Conservation (phyloP, 1,140 invertebrate species). For the Phymastichus coffea region DNA sequence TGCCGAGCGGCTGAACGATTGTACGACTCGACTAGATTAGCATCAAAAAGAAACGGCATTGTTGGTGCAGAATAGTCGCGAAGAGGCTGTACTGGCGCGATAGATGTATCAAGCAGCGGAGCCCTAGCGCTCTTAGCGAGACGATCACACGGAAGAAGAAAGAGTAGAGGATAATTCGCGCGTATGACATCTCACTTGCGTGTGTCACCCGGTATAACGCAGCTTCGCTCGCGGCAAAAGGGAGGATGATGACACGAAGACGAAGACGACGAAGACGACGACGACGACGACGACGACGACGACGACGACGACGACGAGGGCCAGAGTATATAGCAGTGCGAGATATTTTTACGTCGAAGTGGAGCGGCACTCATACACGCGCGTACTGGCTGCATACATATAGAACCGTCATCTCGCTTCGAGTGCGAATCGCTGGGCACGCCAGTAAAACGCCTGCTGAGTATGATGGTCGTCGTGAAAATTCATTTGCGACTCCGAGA, state of each 20-base stretch:
- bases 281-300: no score
- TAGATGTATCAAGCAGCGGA: no score
- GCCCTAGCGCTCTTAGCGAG: no score
- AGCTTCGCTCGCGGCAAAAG: conserved; percentile 1
- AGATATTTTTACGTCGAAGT: conserved; percentile 47
- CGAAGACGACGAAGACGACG: no score
- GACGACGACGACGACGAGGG: no score
- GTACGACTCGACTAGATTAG: no score
- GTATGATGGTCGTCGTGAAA: not conserved
- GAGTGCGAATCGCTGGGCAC: conserved; percentile 30
- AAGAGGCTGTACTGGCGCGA: no score
- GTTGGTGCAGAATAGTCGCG: no score
- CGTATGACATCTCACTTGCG: conserved; percentile 17
- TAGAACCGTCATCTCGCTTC: conserved; percentile 6
- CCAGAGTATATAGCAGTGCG: no score
- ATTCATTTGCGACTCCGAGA: not conserved
- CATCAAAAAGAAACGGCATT: no score
- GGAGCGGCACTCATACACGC: conserved; percentile 34
- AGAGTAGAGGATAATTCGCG: not conserved
- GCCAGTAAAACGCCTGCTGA: not conserved
- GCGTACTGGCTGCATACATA: not conserved
- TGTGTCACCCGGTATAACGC: conserved; percentile 20
- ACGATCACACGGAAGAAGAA: no score
- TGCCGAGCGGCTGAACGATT: no score
- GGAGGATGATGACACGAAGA: conserved; percentile 36